Base-by-base conservation (phyloP, 2,888 invertebrate genomes). In the Cerastis leucographa region DNA sequence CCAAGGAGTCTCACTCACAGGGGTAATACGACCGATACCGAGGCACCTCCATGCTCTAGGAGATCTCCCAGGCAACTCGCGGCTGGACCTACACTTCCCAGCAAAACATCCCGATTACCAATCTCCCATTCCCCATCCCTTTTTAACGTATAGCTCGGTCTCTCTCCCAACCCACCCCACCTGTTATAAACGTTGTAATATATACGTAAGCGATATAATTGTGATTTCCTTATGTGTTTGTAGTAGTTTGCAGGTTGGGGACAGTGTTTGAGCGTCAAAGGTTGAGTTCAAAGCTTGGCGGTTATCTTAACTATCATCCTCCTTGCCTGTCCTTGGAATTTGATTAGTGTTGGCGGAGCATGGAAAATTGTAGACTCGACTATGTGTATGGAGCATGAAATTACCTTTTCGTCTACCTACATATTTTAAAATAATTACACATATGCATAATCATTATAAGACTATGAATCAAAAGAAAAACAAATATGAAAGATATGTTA, bases 51-150 rank as follows among this genome's bases (percentile, higher is more conserved):
- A 97, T 97, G 87, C 92, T 94, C 94, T 89, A 83, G 88, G 94
- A 95, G 89, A 92, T 96, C 96, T 95, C 96, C 96, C 95, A 93
- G 96, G 96, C 96, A 96, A 96, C 96, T 96, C 91, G 89, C 87
- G 87, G 87, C 86, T 88, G 91, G 89, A 90, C 87, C 86, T 87
- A 85, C 81, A 85, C 90, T 90, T 91, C 91, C 91, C 91, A 90
- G 91, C 90, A 91, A 90, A 89, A 88, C 89, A 81, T 88, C 90
- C 82, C 90, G 74, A 76, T 84, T 87, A 88, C 86, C 83, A 78
- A 80, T 78, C 76, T 80, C 85, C 81, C 75, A 75, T 86, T 71
- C 84, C 65, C 85, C 85, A 76, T 77, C 74, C 17, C 92, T 51
- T 3, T 87, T 78, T 80, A 66, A 67, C 81, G 5, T 74, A 78